phyloP scores from a whole-genome alignment of 2,888 invertebrate genomes.

The Melanargia galathea region DNA sequence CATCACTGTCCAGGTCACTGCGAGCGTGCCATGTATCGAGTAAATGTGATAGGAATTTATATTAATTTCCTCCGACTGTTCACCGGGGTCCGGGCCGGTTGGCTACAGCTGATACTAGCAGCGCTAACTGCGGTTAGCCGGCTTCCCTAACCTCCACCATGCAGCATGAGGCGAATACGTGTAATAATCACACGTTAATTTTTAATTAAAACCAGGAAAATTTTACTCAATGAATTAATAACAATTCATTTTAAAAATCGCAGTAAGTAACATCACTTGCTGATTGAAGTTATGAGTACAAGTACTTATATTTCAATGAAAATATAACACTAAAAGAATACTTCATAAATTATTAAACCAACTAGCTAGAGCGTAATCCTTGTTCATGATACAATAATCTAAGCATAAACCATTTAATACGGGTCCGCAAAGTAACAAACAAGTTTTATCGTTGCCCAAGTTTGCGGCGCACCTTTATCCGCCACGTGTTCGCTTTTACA shows the following conservation, averaged over 20 bases:
- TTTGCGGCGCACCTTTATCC: conserved; percentile 26
- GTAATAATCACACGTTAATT: not conserved
- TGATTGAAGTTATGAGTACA: too few relatives aligned
- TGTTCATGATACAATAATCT: conserved; percentile 22
- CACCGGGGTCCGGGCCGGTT: conserved; percentile 61
- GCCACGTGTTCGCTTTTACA: conserved; percentile 42
- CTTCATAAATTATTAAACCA: conserved; percentile 7
- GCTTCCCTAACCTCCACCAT: conserved; percentile 53
- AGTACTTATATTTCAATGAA: not conserved
- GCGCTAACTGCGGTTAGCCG: conserved; percentile 63
- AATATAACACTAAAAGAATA: conserved; percentile 1
- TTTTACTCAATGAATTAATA: too few relatives aligned
- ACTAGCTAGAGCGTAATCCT: conserved; percentile 6
- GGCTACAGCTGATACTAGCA: conserved; percentile 65
- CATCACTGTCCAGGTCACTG: conserved; percentile 66
- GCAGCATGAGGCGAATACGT: not conserved
- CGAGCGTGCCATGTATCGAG: conserved; percentile 59
- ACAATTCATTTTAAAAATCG: not conserved
- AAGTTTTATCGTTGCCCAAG: conserved; percentile 25
- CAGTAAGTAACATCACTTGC: not conserved
- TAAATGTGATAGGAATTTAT: conserved; percentile 77
- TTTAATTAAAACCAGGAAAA: not conserved
- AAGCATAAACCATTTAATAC: conserved; percentile 22
- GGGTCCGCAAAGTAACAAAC: conserved; percentile 21
- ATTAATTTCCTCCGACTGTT: conserved; percentile 76